These are phyloP conservation scores for Sycophila texana DNA, from an alignment of 2,888 invertebrate species.

Conservation along the genomic window DNA sequence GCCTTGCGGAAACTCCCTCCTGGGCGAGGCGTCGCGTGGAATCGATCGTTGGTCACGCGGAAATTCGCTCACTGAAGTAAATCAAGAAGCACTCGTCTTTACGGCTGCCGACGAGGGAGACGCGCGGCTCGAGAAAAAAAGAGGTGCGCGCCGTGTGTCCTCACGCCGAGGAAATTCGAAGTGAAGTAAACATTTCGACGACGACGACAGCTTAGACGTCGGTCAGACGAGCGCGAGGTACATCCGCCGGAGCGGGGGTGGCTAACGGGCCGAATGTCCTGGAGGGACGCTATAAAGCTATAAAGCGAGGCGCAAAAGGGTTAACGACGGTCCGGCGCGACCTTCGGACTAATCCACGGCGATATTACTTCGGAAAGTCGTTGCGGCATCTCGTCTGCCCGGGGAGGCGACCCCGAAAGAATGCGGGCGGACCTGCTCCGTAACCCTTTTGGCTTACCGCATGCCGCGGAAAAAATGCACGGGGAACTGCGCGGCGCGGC, in stretches of 20 bases:
- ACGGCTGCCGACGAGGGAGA: neutral
- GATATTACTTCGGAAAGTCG: conserved; percentile 47
- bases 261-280: conserved; percentile 25
- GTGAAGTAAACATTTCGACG: too few species aligned
- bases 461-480: conserved; percentile 6
- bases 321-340: conserved; percentile 59
- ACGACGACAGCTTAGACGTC: neutral
- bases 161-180: too few species aligned
- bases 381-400: conserved; percentile 22
- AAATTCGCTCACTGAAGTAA: too few species aligned
- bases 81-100: too few species aligned
- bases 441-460: conserved; percentile 55
- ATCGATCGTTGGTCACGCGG: too few species aligned
- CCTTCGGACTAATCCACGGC: conserved; percentile 45
- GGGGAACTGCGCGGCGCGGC: too few species aligned
- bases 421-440: conserved; percentile 35
- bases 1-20: too few species aligned
- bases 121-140: neutral
- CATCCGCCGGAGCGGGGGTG: neutral
- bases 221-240: neutral
- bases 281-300: conserved; percentile 64
- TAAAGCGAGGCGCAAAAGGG: conserved; percentile 67
- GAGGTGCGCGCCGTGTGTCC: too few species aligned
- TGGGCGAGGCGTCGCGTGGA: too few species aligned
- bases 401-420: conserved; percentile 16